Evolutionary conservation across 1,140 invertebrate genomes (phyloP), one percentile per base, ranked within the genome.

Genomic region (Drosophila auraria): DNA sequence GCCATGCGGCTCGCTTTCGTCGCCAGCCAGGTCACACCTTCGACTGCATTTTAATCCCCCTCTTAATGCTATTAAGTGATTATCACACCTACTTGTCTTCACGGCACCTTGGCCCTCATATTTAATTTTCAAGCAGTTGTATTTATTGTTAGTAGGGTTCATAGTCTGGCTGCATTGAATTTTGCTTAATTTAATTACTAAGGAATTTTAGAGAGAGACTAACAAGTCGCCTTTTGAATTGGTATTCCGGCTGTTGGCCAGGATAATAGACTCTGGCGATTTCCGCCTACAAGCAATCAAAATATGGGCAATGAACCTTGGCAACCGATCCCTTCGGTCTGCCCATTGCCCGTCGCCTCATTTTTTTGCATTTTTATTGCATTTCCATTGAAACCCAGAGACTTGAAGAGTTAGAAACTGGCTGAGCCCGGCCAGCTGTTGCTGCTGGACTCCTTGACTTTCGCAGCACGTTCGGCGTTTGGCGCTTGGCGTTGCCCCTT

Each of bases 31-130:
- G 75, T 61, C 69, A 75, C 70, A 79, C 83, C 83, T 66, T 62
- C 61, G 49, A 59, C 47, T 75, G 84, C 77, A 83, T 58, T 87
- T 89, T 83, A 80, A 89, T 80, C 61, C 76, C 56, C 15, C 70
- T 42, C 65, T 87, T 89, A 89, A 87, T 89, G 72, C 78, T 59
- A 89, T 87, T 87, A 87, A 87, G 78, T 71, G 72, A 83, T 87
- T 89, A 87, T 89, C 77, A 78, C 83, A 87, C 84, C 80, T 89
- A 56, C 76, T 69, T 58, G 20, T 60, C 38, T 62, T 69, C 5
- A 15, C 38, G 30, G 3, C 14, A 23, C 54, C 36, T 20, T 50
- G 63, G 49, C 60, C 60, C 27, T 78, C 71, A 54, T 60, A 61
- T 87, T 87, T 77, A 77, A 83, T 78, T 83, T 68, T 77, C 57